Base-by-base conservation (phyloP, 2,888 invertebrate species). In the Heliconius erato region DNA sequence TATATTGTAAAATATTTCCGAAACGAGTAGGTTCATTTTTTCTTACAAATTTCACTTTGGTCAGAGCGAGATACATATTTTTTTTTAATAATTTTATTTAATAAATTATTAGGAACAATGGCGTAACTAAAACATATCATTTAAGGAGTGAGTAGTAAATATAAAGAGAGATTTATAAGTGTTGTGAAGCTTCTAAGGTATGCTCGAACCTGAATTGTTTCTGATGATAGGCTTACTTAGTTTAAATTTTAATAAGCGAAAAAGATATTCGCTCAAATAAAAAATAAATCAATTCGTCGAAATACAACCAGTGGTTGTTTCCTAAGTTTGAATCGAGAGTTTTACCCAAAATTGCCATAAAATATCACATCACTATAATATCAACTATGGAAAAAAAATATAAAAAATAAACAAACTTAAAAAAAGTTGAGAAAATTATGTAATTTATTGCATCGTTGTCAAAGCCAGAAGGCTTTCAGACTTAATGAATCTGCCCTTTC, bases 71-170 rank as follows among this genome's bases (percentile, higher is more conserved):
- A 63, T 63, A 3, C 63, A 63, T 63, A 63, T n/a, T 63, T 3
- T 0, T 63, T 23, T 35, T 14, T 1, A 28, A 44, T 76, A 76
- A 54, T 2, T n/a, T 63, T 76, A 76, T n/a, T 67, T 59, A 44
- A 76, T 77, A 67, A 63, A 71, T 81, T 77, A 81, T 81, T 85
- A 87, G 86, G 85, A 85, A 84, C 85, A 88, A 90, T 88, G 86
- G 87, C 88, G 93, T 91, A 94, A 95, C 94, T 90, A 76, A 93
- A 93, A 95, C 95, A 95, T 95, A 95, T 95, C 95, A 95, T 92
- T 89, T 88, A 91, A 92, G 91, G 91, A 92, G 94, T 95, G 94
- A 94, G 89, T 92, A 90, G 83, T 35, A 77, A 79, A 82, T 85
- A 90, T 91, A 91, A 86, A 68, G 35, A n/a, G 59, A 40, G 32